A percentile compares a stretch with the other conserved stretches of the same genome.
Evolutionary conservation across 2,888 invertebrate genomes (phyloP).

Genomic region (Rosalia funebris): DNA sequence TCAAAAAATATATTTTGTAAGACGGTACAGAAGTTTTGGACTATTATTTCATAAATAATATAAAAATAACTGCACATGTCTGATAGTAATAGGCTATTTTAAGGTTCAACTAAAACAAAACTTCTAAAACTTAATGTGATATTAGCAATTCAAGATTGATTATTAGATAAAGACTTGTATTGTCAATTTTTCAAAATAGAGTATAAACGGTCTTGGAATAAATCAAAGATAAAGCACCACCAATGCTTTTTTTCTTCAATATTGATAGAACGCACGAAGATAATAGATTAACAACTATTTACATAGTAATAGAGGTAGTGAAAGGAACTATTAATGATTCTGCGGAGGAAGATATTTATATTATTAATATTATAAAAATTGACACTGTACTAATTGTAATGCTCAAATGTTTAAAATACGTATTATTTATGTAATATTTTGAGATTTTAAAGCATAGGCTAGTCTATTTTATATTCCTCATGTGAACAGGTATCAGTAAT

Average conservation of each 20-base stretch:
- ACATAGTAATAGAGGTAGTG: neutral
- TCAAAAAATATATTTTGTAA: neutral
- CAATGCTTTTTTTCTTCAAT: too few relatives aligned
- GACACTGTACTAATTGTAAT: neutral
- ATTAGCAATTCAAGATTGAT: neutral
- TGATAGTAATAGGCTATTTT: neutral
- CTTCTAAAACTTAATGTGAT: neutral
- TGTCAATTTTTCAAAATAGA: too few relatives aligned
- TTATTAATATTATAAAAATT: neutral
- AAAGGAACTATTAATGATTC: neutral
- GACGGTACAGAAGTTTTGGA: neutral
- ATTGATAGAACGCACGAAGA: too few relatives aligned
- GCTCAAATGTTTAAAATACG: constrained; percentile 3
- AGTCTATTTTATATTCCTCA: neutral
- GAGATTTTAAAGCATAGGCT: neutral
- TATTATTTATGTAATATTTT: neutral
- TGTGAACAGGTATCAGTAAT: neutral
- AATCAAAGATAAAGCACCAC: too few relatives aligned
- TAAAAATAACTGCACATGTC: too few relatives aligned
- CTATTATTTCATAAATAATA: neutral
- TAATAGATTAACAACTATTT: neutral
- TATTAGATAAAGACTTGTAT: neutral
- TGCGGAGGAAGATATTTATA: neutral
- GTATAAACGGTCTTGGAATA: too few relatives aligned
- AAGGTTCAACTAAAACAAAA: neutral